Evolutionary conservation across 2,113 vertebrate genomes (phyloP).

Genomic region (Indri indri): DNA sequence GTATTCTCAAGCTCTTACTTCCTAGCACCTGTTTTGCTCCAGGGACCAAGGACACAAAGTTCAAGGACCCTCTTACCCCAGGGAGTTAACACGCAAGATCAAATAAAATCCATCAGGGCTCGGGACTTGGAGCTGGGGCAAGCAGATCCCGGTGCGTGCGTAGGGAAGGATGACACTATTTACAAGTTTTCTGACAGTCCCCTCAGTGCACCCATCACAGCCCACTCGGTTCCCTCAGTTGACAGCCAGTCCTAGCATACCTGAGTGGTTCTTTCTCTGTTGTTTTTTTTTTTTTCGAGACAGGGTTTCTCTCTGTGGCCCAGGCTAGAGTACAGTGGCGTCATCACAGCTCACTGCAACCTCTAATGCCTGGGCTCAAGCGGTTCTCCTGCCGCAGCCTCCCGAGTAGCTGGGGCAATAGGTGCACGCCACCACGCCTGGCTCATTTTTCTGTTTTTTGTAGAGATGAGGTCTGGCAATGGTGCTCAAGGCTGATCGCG

Average conservation of each 20-base stretch:
- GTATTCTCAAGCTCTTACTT: neutral
- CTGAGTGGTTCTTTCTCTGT: too few relatives aligned
- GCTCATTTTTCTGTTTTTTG: too few relatives aligned
- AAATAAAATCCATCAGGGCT: neutral
- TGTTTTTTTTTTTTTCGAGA: too few relatives aligned
- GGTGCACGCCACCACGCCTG: too few relatives aligned
- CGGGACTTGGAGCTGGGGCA: neutral
- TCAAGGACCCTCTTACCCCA: neutral
- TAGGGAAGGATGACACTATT: neutral
- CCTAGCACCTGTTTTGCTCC: neutral
- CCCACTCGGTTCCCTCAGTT: neutral
- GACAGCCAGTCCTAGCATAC: neutral
- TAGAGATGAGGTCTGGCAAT: too few relatives aligned
- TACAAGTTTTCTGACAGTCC: neutral
- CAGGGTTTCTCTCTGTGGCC: too few relatives aligned
- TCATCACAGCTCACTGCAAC: too few relatives aligned
- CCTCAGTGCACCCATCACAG: neutral
- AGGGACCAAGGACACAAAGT: neutral
- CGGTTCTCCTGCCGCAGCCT: too few relatives aligned
- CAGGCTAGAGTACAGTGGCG: too few relatives aligned
- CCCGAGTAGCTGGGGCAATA: too few relatives aligned
- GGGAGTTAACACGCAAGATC: neutral
- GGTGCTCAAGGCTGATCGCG: too few relatives aligned
- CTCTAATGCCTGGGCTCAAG: too few relatives aligned
- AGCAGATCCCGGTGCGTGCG: rapidly evolving